Base-by-base conservation (phyloP, 2,113 vertebrate genomes). In the Callaeas wilsoni region DNA sequence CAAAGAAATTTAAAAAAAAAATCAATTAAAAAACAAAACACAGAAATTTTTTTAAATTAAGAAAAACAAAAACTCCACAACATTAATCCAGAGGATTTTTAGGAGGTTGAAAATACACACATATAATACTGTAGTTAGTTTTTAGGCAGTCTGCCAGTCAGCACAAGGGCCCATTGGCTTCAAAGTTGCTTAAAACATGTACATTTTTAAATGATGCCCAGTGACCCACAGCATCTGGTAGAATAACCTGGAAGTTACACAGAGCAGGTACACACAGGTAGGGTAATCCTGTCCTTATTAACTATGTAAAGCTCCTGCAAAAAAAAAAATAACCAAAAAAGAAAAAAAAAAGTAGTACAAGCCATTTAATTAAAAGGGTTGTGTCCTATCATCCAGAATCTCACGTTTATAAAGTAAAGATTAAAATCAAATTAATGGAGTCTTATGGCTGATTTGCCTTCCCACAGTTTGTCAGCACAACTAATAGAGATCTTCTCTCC, bases 351-450 rank as follows among this genome's bases (percentile, higher is more conserved):
- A 12, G 23, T 47, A 42, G 42, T 30, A 76, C 53, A 94, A 83
- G 46, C 22, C 30, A 70, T 63, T 96, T 94, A 94, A 95, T 96
- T 88, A 93, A 91, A 91, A 80, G 44, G 35, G 33, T 93, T 95
- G 78, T 80, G 47, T 85, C 47, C 87, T 37, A 83, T 86, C 63
- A 94, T 44, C 67, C 84, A 83, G 60, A 85, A 94, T 94, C 85
- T 90, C 85, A 90, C 59, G 63, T 94, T 95, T 96, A 94, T 92
- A 88, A 88, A 88, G 37, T 50, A 83, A 80, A 97, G 84, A 96
- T 96, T 95, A 96, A 94, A 94, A 93, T 84, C 80, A 94, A 96
- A 93, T 94, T 90, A 96, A 83, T 42, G 21, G 50, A 82, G 69
- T 56, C 70, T 95, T 92, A 92, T 10, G 15, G 44, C 65, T 91